Conservation (phyloP, 2,888 invertebrate genomes). For the Iphiclides podalirius region DNA sequence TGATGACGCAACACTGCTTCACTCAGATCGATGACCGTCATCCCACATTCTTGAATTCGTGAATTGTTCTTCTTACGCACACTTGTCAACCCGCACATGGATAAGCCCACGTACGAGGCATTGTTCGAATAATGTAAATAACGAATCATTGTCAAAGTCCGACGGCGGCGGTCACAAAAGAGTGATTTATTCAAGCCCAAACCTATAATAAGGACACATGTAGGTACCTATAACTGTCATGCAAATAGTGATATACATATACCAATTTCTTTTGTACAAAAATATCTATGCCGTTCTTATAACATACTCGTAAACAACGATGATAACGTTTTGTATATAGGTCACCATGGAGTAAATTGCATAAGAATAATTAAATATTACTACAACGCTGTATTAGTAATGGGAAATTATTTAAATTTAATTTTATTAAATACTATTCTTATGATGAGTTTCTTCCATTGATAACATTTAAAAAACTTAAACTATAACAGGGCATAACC, state of each 20-base stretch:
- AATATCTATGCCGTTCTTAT: too few species aligned
- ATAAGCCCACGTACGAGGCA: not conserved
- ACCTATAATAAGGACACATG: not conserved
- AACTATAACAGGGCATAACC: too few species aligned
- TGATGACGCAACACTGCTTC: constrained; percentile 19
- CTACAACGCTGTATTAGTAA: too few species aligned
- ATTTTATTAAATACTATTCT: too few species aligned
- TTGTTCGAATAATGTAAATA: constrained; percentile 11
- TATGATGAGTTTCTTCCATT: too few species aligned
- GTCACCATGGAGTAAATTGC: too few species aligned
- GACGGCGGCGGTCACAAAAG: constrained; percentile 20
- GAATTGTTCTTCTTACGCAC: constrained; percentile 6
- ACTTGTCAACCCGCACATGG: not conserved
- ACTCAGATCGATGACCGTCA: constrained; percentile 13
- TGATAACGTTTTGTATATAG: not conserved
- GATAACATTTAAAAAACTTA: too few species aligned
- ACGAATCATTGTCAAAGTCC: constrained; percentile 10
- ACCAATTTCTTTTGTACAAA: too few species aligned
- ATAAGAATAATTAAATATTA: too few species aligned
- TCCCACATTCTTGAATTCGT: constrained; percentile 27
- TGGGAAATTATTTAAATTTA: too few species aligned
- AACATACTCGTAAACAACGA: not conserved
- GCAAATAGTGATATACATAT: too few species aligned
- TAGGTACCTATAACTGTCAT: too few species aligned
- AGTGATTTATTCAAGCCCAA: constrained; percentile 23